These are phyloP conservation scores for Rafetus swinhoei DNA, from an alignment of 2,113 vertebrate genomes.

Conservation along the genomic window DNA sequence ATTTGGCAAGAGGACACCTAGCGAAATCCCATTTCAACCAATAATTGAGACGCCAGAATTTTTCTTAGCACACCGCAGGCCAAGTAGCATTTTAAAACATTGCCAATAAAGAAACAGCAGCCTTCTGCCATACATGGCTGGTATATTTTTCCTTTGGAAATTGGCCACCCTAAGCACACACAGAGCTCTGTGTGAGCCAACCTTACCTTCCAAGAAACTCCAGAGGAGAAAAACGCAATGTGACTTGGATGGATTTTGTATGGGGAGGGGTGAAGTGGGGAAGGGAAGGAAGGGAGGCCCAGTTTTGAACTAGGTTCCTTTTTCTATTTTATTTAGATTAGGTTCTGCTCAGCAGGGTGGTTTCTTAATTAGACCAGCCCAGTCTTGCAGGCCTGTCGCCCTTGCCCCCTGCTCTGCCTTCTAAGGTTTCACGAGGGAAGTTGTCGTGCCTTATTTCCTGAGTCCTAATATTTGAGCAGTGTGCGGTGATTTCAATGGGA, in stretches of 20 bases:
- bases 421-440: slow-evolving; percentile 92
- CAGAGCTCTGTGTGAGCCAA: slow-evolving; percentile 57
- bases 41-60: neutral
- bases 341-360: slow-evolving; percentile 85
- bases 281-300: slow-evolving; percentile 33
- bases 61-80: neutral
- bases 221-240: slow-evolving; percentile 7
- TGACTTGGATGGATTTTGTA: neutral
- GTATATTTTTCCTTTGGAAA: slow-evolving; percentile 65
- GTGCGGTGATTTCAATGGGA: slow-evolving; percentile 80
- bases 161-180: slow-evolving; percentile 62
- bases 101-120: neutral
- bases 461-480: slow-evolving; percentile 82
- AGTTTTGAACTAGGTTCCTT: slow-evolving; percentile 71
- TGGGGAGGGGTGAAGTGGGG: neutral
- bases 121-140: slow-evolving; percentile 14
- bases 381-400: slow-evolving; percentile 80
- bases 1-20: neutral
- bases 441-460: slow-evolving; percentile 92
- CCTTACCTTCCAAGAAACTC: slow-evolving; percentile 37
- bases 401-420: slow-evolving; percentile 83
- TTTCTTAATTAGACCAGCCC: slow-evolving; percentile 85
- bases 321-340: slow-evolving; percentile 82
- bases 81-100: neutral
- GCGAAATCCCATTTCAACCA: neutral